These are phyloP conservation scores for Agelastica alni DNA, from an alignment of 2,888 invertebrate species.

Conservation along the genomic window DNA sequence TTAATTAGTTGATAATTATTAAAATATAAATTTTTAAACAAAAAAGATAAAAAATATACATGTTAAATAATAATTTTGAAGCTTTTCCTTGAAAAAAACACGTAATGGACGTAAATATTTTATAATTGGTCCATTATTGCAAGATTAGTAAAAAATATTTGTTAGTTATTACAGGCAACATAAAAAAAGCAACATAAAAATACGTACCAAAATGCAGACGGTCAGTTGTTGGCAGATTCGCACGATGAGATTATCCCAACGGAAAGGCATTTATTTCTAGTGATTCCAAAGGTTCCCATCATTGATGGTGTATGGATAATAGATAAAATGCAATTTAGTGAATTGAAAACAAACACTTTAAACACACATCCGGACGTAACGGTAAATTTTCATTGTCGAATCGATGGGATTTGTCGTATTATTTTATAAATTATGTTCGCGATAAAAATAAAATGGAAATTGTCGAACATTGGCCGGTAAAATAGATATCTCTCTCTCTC, in stretches of 20 bases:
- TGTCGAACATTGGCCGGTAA: conserved; percentile 19
- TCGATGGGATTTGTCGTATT: conserved; percentile 16
- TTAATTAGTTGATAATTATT: too few species aligned
- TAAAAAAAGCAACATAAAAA: too few species aligned
- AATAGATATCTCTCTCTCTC: conserved; percentile 18
- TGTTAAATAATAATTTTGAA: too few species aligned
- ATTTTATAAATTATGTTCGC: too few species aligned
- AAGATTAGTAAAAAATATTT: too few species aligned
- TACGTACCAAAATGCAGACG: neutral
- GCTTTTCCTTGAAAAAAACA: too few species aligned
- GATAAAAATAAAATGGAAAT: conserved; percentile 5
- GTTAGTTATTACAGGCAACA: too few species aligned
- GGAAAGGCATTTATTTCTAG: conserved; percentile 30
- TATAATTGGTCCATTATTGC: too few species aligned
- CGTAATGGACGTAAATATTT: too few species aligned
- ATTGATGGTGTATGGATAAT: conserved; percentile 11
- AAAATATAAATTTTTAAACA: too few species aligned
- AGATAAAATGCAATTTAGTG: conserved; percentile 32
- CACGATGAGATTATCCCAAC: conserved; percentile 29
- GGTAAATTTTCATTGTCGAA: conserved; percentile 15
- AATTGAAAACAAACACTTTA: conserved; percentile 34
- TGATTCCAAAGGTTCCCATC: conserved; percentile 28
- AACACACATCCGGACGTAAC: conserved; percentile 24
- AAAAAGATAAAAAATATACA: too few species aligned
- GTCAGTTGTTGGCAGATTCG: neutral